Percentiles rank a stretch among this genome's conserved stretches.
Evolutionary conservation across 2,113 vertebrate species (phyloP).

Genomic region (Piliocolobus tephrosceles): DNA sequence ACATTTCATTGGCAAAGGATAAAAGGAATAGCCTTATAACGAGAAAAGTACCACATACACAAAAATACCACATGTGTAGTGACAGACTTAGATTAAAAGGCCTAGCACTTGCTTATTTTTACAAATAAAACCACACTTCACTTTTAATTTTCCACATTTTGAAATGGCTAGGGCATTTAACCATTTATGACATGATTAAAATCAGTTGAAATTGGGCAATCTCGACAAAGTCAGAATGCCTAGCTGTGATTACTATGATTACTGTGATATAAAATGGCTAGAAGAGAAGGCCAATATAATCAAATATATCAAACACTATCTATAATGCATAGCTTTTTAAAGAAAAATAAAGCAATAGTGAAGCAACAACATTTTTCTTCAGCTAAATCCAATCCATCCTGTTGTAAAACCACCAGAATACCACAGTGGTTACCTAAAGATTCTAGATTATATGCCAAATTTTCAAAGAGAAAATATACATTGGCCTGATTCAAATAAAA

Average conservation of each 20-base stretch:
- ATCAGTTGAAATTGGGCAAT: conserved; percentile 27
- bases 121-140: conserved; percentile 41
- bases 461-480: conserved; percentile 37
- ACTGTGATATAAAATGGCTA: background rate
- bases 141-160: conserved; percentile 60
- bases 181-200: conserved; percentile 2
- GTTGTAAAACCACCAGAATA: background rate
- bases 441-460: background rate
- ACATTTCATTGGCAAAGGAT: conserved; percentile 15
- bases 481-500: conserved; percentile 36
- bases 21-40: background rate
- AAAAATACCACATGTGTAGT: background rate
- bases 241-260: background rate
- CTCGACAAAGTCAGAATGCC: conserved; percentile 37
- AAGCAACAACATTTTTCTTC: conserved; percentile 38
- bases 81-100: background rate
- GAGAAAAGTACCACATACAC: background rate
- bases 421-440: background rate
- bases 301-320: background rate
- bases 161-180: conserved; percentile 33
- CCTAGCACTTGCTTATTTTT: conserved; percentile 45
- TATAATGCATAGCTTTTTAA: conserved; percentile 26
- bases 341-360: conserved; percentile 31
- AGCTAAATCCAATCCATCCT: background rate
- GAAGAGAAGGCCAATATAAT: background rate